These are phyloP conservation scores for Trochalopteron elliotii DNA, from an alignment of 2,113 vertebrate species.

Conservation along the genomic window DNA sequence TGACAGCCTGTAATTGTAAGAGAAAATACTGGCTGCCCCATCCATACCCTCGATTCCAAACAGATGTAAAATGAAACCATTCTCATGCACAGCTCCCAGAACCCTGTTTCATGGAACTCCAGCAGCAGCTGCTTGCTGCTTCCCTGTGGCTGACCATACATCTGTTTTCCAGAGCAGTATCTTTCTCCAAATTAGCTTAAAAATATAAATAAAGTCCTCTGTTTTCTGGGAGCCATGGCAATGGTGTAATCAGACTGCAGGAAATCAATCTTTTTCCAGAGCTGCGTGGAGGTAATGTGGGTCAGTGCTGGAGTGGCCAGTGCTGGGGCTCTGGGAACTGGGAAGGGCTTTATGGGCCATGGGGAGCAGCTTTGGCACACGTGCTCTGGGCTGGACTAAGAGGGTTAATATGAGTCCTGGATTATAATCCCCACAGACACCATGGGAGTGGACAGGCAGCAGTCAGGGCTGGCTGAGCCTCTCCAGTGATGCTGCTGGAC, in stretches of 20 bases:
- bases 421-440: not conserved
- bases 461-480: not conserved
- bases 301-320: not conserved
- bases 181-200: not conserved
- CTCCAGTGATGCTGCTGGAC: not conserved
- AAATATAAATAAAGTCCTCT: not conserved
- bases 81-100: not conserved
- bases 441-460: not conserved
- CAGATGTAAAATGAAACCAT: not conserved
- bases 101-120: accelerated
- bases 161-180: not conserved
- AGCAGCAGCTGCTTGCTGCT: not conserved
- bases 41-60: not conserved
- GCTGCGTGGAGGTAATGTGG: not conserved
- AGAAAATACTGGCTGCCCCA: not conserved
- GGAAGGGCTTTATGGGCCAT: not conserved
- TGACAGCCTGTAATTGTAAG: not conserved
- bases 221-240: not conserved
- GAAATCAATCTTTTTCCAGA: not conserved
- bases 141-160: not conserved
- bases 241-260: not conserved
- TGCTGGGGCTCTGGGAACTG: not conserved
- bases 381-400: not conserved
- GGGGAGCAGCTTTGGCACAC: not conserved
- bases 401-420: not conserved